Evolutionary conservation across 2,888 invertebrate genomes (phyloP).

Genomic region (Mesochorus sp.): DNA sequence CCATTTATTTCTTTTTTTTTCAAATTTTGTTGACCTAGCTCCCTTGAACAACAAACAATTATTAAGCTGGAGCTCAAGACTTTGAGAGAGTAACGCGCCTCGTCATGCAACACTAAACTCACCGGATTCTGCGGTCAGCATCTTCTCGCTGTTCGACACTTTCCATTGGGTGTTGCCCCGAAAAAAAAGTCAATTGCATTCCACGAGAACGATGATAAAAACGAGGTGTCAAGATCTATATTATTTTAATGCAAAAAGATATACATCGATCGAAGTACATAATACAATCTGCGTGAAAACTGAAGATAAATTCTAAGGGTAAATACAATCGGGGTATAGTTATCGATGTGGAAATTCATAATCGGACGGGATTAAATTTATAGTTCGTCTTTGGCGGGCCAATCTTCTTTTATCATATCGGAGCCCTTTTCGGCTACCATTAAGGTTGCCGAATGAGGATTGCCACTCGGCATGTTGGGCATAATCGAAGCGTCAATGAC

Average conservation of each 20-base stretch:
- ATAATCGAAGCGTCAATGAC: conserved; percentile 88
- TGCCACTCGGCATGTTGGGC: conserved; percentile 85
- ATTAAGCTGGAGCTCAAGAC: neutral
- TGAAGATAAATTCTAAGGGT: neutral
- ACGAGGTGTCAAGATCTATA: neutral
- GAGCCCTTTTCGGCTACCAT: conserved; percentile 88
- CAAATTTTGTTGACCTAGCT: too few species aligned
- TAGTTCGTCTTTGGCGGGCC: conserved; percentile 78
- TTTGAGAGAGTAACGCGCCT: conserved; percentile 11
- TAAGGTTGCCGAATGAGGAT: conserved; percentile 85
- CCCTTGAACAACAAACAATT: too few species aligned
- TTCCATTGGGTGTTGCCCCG: conserved; percentile 22
- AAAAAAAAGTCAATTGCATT: neutral
- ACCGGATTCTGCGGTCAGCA: conserved; percentile 17
- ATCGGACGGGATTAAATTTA: conserved; percentile 22
- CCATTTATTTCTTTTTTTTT: too few species aligned
- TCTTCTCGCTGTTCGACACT: conserved; percentile 42
- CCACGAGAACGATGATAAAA: neutral
- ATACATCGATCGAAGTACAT: neutral
- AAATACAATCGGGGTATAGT: neutral
- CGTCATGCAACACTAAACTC: conserved; percentile 52
- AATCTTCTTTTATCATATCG: conserved; percentile 85
- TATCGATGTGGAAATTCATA: neutral
- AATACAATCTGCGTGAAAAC: neutral
- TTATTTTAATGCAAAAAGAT: neutral